Percentiles rank a stretch among this genome's conserved stretches.
Evolutionary conservation across 2,113 vertebrate genomes (phyloP).

Genomic region (Eudyptes chrysolophus): DNA sequence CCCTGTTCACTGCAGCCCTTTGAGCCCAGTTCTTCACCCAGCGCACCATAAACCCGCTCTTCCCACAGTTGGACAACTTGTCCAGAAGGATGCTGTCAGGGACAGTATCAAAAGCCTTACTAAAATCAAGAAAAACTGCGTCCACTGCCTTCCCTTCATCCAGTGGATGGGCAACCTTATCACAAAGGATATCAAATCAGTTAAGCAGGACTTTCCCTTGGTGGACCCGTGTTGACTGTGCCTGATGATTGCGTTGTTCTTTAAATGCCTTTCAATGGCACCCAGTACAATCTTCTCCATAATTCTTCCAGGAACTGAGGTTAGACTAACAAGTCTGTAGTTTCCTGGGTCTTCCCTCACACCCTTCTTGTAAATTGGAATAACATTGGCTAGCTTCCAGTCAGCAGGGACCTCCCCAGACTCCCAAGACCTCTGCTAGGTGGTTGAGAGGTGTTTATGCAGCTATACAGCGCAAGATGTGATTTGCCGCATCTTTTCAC

Average conservation of each 20-base stretch:
- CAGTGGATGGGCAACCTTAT: background rate
- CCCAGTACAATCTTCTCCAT: background rate
- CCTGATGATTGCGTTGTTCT: background rate
- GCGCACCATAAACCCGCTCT: rapidly evolving
- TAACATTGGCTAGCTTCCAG: background rate
- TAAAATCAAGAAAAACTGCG: background rate
- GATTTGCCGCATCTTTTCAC: rapidly evolving
- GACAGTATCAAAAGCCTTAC: background rate
- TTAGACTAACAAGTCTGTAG: background rate
- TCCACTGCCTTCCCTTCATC: background rate
- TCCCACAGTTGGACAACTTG: no score
- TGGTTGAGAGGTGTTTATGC: background rate
- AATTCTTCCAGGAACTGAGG: background rate
- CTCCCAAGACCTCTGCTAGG: no score
- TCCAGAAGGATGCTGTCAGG: background rate
- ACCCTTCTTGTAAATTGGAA: background rate
- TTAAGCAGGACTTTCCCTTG: background rate
- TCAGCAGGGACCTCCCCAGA: background rate
- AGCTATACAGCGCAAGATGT: background rate
- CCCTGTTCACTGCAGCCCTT: background rate
- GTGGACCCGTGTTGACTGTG: background rate
- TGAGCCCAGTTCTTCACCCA: background rate
- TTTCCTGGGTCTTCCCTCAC: background rate
- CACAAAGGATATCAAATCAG: background rate
- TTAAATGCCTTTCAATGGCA: background rate